These are phyloP conservation scores for Poeciliopsis retropinna DNA, from an alignment of 2,113 vertebrate genomes.

Conservation along the genomic window DNA sequence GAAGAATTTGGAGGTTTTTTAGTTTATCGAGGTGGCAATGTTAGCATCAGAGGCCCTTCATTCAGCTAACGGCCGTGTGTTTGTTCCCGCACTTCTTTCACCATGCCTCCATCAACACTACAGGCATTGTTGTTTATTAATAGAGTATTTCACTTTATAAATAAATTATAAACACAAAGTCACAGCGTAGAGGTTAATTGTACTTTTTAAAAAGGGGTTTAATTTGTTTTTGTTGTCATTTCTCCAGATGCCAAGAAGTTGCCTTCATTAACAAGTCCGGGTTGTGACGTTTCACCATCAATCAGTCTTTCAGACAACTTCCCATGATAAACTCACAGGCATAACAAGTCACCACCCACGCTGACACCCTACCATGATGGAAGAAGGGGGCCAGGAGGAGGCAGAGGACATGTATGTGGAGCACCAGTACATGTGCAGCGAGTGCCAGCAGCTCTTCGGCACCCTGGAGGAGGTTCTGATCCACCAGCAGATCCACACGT, in stretches of 20 bases:
- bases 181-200: neutral
- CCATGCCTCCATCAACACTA: neutral
- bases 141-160: neutral
- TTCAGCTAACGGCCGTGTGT: constrained; percentile 15
- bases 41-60: constrained; percentile 27
- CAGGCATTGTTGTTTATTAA: neutral
- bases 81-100: neutral
- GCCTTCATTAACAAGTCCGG: neutral
- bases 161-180: neutral
- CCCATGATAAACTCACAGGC: constrained; percentile 26
- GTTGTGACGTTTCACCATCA: constrained; percentile 1
- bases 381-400: constrained; percentile 71
- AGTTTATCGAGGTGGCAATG: neutral
- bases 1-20: neutral
- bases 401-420: constrained; percentile 77
- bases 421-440: constrained; percentile 93
- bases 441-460: constrained; percentile 88
- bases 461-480: constrained; percentile 88
- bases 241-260: constrained; percentile 19
- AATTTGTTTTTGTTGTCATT: neutral
- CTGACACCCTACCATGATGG: constrained; percentile 45
- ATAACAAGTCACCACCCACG: constrained; percentile 5
- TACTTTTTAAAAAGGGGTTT: neutral
- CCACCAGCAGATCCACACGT: constrained; percentile 88
- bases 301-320: neutral